A percentile compares a stretch with the other conserved stretches of the same genome.
Conservation (phyloP, 2,888 invertebrate species). For the Pristionchus mayeri region DNA sequence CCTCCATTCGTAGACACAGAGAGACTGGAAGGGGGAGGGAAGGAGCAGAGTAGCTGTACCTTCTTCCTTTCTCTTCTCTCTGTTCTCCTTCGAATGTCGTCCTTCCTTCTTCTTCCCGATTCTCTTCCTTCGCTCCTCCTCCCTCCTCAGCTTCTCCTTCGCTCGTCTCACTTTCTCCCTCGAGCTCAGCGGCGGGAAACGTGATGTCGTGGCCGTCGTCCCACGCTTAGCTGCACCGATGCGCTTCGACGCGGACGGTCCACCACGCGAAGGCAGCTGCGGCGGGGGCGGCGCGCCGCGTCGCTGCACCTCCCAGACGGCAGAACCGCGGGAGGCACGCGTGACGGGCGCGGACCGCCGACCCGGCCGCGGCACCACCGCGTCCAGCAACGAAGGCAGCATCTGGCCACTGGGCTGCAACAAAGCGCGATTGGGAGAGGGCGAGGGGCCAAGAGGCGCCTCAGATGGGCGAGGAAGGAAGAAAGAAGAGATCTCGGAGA, state of each 20-base stretch:
- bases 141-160: constrained; percentile 23
- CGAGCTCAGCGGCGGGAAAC: not conserved
- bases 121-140: not conserved
- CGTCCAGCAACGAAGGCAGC: constrained; percentile 35
- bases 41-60: not conserved
- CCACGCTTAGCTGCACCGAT: not conserved
- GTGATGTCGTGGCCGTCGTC: not conserved
- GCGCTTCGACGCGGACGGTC: not conserved
- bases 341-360: not conserved
- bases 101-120: not conserved
- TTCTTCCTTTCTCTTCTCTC: constrained; percentile 40
- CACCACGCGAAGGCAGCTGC: not conserved
- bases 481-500: not conserved
- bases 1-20: no score
- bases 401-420: not conserved
- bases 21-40: not conserved
- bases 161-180: constrained; percentile 6
- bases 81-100: not conserved
- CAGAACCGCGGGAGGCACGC: not conserved
- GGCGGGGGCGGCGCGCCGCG: constrained; percentile 17
- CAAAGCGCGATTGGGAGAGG: not conserved
- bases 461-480: not conserved
- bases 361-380: constrained; percentile 22
- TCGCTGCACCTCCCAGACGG: constrained; percentile 1
- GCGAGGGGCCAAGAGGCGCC: not conserved